Evolutionary conservation across 2,797 vertebrate species (phyloP).

Genomic region (Enteromius argenteus): DNA sequence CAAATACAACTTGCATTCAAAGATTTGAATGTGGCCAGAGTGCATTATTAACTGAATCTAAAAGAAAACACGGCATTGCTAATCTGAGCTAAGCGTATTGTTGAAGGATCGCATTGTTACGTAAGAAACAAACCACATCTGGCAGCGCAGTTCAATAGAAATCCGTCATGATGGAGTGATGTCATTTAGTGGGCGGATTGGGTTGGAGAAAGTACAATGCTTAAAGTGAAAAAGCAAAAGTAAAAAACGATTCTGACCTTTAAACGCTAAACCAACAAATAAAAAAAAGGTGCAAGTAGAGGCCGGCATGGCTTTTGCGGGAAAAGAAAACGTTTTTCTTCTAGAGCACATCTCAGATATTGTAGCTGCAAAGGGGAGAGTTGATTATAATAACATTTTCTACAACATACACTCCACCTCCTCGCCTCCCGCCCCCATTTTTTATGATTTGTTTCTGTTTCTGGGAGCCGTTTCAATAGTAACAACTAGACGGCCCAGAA

Average conservation of each 20-base stretch:
- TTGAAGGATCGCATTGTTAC: slow-evolving; percentile 40
- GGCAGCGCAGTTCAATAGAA: slow-evolving; percentile 23
- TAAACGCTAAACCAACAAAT: slow-evolving; percentile 21
- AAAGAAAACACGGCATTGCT: slow-evolving; percentile 25
- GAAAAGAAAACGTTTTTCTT: neutral
- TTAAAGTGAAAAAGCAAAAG: slow-evolving; percentile 20
- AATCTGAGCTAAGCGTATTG: slow-evolving; percentile 33
- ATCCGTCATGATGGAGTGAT: slow-evolving; percentile 40
- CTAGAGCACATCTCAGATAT: slow-evolving; percentile 21
- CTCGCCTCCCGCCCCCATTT: slow-evolving; percentile 27
- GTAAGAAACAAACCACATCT: slow-evolving; percentile 37
- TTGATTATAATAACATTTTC: slow-evolving; percentile 64
- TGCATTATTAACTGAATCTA: slow-evolving; percentile 27
- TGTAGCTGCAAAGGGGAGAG: slow-evolving; percentile 38
- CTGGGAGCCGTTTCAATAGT: slow-evolving; percentile 70
- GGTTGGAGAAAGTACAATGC: slow-evolving; percentile 25
- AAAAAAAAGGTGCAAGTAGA: neutral
- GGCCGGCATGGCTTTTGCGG: slow-evolving; percentile 3
- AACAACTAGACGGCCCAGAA: slow-evolving; percentile 73
- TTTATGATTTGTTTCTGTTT: slow-evolving; percentile 71
- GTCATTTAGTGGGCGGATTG: slow-evolving; percentile 11
- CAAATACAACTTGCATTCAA: slow-evolving; percentile 7
- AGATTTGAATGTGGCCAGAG: slow-evolving; percentile 15
- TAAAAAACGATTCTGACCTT: neutral
- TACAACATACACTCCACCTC: slow-evolving; percentile 33